Conservation (phyloP, 2,113 vertebrate species). For the Ailuropoda melanoleuca region DNA sequence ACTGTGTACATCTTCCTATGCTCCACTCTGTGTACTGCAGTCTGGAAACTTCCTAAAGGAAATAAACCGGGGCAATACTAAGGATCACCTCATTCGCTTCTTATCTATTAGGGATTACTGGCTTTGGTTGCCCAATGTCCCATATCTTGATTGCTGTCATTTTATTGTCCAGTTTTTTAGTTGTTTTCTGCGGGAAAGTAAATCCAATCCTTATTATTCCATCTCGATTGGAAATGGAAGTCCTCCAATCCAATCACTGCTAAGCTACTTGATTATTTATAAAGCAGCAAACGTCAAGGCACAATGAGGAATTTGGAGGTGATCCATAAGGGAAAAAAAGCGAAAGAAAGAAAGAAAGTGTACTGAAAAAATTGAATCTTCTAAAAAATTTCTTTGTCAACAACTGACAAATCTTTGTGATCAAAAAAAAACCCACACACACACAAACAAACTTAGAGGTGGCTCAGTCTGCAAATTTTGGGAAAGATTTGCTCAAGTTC, state of each 20-base stretch:
- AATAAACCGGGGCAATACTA: neutral
- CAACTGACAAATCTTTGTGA: neutral
- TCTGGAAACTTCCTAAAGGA: neutral
- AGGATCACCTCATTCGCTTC: neutral
- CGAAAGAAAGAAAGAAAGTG: neutral
- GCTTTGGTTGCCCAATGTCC: neutral
- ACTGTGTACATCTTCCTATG: neutral
- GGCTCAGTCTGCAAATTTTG: neutral
- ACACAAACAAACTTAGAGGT: neutral
- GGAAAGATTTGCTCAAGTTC: neutral
- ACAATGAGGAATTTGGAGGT: neutral
- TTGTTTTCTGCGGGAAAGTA: neutral
- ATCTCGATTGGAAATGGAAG: neutral
- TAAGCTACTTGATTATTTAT: neutral
- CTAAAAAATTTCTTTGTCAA: neutral
- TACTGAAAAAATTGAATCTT: neutral
- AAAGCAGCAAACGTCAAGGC: neutral
- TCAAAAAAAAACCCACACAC: neutral
- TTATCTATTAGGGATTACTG: neutral
- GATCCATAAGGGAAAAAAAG: neutral
- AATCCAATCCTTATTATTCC: neutral
- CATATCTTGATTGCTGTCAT: neutral
- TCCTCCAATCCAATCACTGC: slow-evolving; percentile 10
- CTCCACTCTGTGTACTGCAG: neutral
- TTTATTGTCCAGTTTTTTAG: neutral